phyloP scores from a whole-genome alignment of 1,140 invertebrate genomes.

The Leptopilina clavipes region DNA sequence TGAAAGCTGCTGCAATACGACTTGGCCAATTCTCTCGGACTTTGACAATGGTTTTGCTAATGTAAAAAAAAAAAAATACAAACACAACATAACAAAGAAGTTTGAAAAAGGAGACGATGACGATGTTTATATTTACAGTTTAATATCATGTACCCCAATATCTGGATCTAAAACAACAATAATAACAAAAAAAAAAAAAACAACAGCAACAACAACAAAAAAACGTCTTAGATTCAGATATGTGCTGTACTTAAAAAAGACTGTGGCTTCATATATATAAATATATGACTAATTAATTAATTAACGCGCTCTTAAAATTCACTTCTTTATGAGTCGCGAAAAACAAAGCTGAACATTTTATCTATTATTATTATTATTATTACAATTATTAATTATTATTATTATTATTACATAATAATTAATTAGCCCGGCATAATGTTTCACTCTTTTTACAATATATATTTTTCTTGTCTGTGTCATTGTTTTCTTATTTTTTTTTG shows the following conservation, averaged over 20 bases:
- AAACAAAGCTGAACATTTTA: conserved; percentile 3
- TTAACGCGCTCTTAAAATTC: not conserved
- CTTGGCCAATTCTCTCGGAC: conserved; percentile 66
- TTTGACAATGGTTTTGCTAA: conserved; percentile 65
- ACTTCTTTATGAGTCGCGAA: not conserved
- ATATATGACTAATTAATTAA: conserved; percentile 23
- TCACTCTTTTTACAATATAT: conserved; percentile 6
- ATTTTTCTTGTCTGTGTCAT: not conserved
- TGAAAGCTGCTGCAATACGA: conserved; percentile 65
- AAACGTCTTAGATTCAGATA: conserved; percentile 7
- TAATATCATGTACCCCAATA: conserved; percentile 14
- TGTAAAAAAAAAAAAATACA: conserved; percentile 24
- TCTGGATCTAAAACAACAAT: not conserved
- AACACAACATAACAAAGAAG: conserved; percentile 37
- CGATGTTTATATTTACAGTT: conserved; percentile 37
- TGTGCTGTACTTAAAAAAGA: conserved; percentile 18
- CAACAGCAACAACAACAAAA: not conserved
- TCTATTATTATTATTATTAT: not conserved
- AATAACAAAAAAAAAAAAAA: not conserved
- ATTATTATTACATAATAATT: not conserved
- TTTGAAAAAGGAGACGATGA: conserved; percentile 33
- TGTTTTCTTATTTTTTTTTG: not conserved
- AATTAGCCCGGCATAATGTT: conserved; percentile 27
- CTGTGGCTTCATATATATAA: conserved; percentile 18
- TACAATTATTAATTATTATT: not conserved